Base-by-base conservation (phyloP, 2,888 invertebrate genomes). In the Lepas anatifera region DNA sequence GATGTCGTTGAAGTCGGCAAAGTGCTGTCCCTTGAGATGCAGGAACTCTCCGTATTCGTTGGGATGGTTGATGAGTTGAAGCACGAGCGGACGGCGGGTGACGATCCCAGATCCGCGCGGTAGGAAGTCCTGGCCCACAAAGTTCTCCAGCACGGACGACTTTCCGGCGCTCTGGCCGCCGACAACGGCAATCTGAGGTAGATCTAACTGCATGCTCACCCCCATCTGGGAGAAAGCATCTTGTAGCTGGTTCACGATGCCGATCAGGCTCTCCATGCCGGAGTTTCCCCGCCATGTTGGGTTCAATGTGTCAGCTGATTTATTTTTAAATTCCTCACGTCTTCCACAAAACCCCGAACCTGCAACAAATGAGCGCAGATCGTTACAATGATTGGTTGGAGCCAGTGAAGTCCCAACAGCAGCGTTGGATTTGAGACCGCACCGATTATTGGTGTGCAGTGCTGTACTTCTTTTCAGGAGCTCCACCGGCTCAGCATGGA, bases 161-260 rank as follows among this genome's bases (percentile, higher is more conserved):
- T 99, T 99, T 81, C 99, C 99, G 80, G 99, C 99, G 80, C 96
- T 96, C 83, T 99, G 99, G 80, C 98, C 98, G 84, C 99, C 99
- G 82, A 99, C 98, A 77, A 99, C 99, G 77, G 98, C 99, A 82
- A 99, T 99, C 86, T 99, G 99, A 78, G 99, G 99, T 81, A 99
- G 87, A 86, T 99, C 99, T 81, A 99, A 85, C 81, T 95, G 93
- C 89, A 99, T 92, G 82, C 94, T 91, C 78, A 98, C 96, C 79
- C 98, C 99, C 82, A 99, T 86, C 81, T 93, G 92, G 77, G 98
- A 92, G 84, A 99, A 99, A 77, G 98, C 98, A 92, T 99, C 99
- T 86, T 99, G 99, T 80, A 99, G 87, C 85, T 95, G 95, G 86
- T 99, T 99, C 81, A 99, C 98, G 81, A 99, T 92, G 75, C 98